Base-by-base conservation (phyloP, 2,113 vertebrate genomes). In the Rhinichthys klamathensis region DNA sequence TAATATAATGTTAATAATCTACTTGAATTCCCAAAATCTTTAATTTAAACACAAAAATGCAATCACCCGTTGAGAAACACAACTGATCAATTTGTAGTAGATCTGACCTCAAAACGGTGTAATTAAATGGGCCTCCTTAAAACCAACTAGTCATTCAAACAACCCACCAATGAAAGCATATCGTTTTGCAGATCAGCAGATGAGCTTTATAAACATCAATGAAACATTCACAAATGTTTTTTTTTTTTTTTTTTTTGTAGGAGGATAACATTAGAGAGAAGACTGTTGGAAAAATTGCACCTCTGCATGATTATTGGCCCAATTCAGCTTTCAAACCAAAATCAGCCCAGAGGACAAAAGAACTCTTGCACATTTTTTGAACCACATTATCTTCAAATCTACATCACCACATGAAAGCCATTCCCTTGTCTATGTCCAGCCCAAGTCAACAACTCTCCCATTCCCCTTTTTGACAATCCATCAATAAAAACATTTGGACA, bases 391-490 rank as follows among this genome's bases (percentile, higher is more conserved):
- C 38, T n/a, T 72, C n/a, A 9, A 72, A 72, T n/a, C 21, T 12
- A n/a, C 32, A 44, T 72, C n/a, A 49, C n/a, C 7, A 16, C n/a
- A 46, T 25, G 72, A 49, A 13, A 74, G n/a, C 2, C n/a, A 49
- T 21, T 74, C 44, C 72, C 44, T 49, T 74, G 23, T 49, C 72
- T 74, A 49, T 27, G 44, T 49, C 13, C 44, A 74, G 70, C 44
- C 70, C 70, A 46, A 74, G 69, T 72, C 69, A 35, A 72, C 69
- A 72, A 27, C 32, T 74, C 25, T 74, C n/a, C n/a, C 12, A 49
- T 74, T 13, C 72, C 70, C 70, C 18, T 13, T 1, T 46, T 46
- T 74, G 38, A 46, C 70, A 74, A 46, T 49, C 72, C 41, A 74
- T 49, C 72, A 74, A 49, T 27, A 51, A 75, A 75, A 76, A 76